Base-by-base conservation (phyloP, 35 echinoderm and acorn worm species). In the Heliocidaris tuberculata region DNA sequence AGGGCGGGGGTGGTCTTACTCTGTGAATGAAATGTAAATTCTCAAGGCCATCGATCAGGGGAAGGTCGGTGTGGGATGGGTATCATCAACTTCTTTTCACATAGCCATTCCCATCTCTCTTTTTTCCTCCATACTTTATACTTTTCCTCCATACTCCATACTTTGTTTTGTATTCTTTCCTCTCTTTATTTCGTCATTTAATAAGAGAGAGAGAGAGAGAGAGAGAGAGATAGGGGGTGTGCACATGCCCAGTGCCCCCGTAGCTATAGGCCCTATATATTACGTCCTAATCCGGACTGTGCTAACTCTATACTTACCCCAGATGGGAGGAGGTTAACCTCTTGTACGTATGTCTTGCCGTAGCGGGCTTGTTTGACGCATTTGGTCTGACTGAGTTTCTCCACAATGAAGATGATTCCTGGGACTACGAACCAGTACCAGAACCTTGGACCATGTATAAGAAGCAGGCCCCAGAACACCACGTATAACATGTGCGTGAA, bases 331-430 rank as follows among this genome's bases (percentile, higher is more conserved):
- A 99, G 94, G 31, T 99, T 96, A 48, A 96, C 97, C 65, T 99
- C 96, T 60, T 99, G 94, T n/a, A 99, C 96, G 85, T 97, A 99
- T 19, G 97, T 99, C 85, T 97, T 99, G 6, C 98, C 98, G 88
- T 96, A 97, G 31, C 95, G 93, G 15, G 98, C 97, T 48, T 96
- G 96, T 71, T 97, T 97, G 85, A 97, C 95, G 94, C 95, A 89
- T 94, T 96, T 97, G 15, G 95, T 95, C 85, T 97, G 96, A 85
- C 97, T 97, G 56, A 99, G 78, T 95, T 97, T 97, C 93, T 99
- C 98, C 49, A 97, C 88, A 12, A 97, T 94, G 94, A 99, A 99
- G 31, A 99, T 96, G 56, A 99, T 87, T 7, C 98, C 98, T 11
- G 98, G 98, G 13, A 96, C 59, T 0, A 96, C 92, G 48, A 99